phyloP scores from a whole-genome alignment of 2,113 vertebrate genomes.

The Leptocoma aspasia region DNA sequence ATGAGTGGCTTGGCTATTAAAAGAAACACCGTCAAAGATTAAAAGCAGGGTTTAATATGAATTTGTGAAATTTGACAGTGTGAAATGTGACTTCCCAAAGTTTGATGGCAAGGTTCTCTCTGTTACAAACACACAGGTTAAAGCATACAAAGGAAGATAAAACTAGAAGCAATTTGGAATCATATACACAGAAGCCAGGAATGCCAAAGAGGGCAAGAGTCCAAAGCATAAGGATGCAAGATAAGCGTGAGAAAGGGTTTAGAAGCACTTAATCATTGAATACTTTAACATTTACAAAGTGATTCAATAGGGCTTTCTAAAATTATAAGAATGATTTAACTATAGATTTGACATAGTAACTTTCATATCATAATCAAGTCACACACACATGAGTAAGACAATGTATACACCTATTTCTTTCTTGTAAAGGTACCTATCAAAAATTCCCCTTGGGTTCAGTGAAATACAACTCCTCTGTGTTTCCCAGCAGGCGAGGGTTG shows the following conservation, averaged over 20 bases:
- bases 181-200: not conserved
- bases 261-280: not conserved
- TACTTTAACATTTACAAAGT: not conserved
- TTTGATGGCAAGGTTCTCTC: not conserved
- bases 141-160: not conserved
- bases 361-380: not conserved
- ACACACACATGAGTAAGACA: not conserved
- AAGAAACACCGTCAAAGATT: not conserved
- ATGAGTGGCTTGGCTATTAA: not conserved
- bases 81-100: rapidly evolving
- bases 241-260: not conserved
- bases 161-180: not conserved
- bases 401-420: not conserved
- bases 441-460: not conserved
- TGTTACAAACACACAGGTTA: not conserved
- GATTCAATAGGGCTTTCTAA: not conserved
- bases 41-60: not conserved
- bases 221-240: not conserved
- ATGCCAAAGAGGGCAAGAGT: not conserved
- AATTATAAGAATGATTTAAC: not conserved
- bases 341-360: not conserved
- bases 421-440: not conserved
- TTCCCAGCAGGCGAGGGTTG: not conserved
- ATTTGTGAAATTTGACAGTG: too few relatives aligned
- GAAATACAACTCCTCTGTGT: not conserved